Base-by-base conservation (phyloP, 1,140 invertebrate species). In the Dendroctonus valens region DNA sequence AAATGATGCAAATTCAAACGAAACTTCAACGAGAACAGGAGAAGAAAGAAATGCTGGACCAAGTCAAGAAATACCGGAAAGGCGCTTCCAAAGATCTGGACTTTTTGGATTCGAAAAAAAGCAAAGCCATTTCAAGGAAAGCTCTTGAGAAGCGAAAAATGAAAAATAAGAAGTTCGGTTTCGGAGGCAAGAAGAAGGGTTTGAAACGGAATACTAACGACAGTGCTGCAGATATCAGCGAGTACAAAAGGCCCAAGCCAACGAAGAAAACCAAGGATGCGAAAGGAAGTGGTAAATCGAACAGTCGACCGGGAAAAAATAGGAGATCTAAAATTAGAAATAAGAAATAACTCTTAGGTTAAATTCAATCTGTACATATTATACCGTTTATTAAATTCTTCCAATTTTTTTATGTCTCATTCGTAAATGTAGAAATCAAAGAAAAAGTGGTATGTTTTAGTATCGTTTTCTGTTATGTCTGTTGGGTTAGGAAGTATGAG, bases 131-230 rank as follows among this genome's bases (percentile, higher is more conserved):
- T 41, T 74, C 79, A 50, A 84, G 83, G 55, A 85, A 83, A 74
- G 74, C 78, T 0, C 73, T 80, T 2, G 83, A 83, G 11, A 90
- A 85, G 72, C 79, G 87, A 44, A 85, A 87, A 46, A 80, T 82
- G 69, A 94, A 95, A 77, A 88, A 97, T 79, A 83, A 87, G 52
- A 96, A 94, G 75, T 99, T 90, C 82, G 97, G 96, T 1, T 97
- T 92, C 83, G 97, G 97, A 44, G 96, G 96, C 3, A 95, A 96
- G 74, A 99, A 99, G 81, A 90, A 90, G 69, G 89, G 93, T 2
- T 83, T 82, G 0, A 99, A 99, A 79, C 80, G 85, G 44, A 99
- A 99, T 74, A 95, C 92, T 0, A 89, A 85, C 71, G 86, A 91
- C 0, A 95, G 92, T 52, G 81, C 88, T 0, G 84, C 83, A 14